Evolutionary conservation across 2,797 vertebrate species (phyloP).

Genomic region (Fistularia tabacaria): DNA sequence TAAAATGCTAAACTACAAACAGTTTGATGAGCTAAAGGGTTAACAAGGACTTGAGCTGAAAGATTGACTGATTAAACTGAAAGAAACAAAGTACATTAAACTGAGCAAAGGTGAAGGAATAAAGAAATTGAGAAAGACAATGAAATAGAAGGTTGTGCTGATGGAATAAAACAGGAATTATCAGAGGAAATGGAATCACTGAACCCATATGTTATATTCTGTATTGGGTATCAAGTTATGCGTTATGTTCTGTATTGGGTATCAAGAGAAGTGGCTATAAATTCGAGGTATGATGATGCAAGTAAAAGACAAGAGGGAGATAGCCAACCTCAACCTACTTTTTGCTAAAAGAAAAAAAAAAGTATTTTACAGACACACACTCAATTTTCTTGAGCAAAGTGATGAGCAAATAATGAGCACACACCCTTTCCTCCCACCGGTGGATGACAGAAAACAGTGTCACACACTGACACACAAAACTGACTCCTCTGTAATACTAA

Average conservation of each 20-base stretch:
- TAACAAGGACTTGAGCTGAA: no score
- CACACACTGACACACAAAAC: conserved; percentile 14
- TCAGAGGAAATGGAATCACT: no score
- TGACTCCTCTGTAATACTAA: conserved; percentile 21
- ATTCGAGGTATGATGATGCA: conserved; percentile 14
- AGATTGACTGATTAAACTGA: no score
- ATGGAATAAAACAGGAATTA: no score
- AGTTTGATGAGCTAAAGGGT: no score
- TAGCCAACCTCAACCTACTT: conserved; percentile 32
- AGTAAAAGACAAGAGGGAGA: conserved; percentile 25
- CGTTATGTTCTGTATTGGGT: not conserved
- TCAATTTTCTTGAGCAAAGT: conserved; percentile 13
- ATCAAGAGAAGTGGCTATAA: no score
- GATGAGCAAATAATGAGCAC: conserved; percentile 41
- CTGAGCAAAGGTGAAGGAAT: no score
- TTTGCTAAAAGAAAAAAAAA: conserved; percentile 45
- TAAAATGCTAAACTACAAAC: no score
- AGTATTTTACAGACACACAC: conserved; percentile 29
- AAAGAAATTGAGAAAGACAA: no score
- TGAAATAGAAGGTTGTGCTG: no score
- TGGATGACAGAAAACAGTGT: conserved; percentile 22
- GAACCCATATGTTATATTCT: not conserved
- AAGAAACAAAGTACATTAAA: no score
- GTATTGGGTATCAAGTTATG: not conserved
- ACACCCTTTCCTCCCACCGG: conserved; percentile 40